Base-by-base conservation (phyloP, 2,113 vertebrate species). In the Mus spicilegus region DNA sequence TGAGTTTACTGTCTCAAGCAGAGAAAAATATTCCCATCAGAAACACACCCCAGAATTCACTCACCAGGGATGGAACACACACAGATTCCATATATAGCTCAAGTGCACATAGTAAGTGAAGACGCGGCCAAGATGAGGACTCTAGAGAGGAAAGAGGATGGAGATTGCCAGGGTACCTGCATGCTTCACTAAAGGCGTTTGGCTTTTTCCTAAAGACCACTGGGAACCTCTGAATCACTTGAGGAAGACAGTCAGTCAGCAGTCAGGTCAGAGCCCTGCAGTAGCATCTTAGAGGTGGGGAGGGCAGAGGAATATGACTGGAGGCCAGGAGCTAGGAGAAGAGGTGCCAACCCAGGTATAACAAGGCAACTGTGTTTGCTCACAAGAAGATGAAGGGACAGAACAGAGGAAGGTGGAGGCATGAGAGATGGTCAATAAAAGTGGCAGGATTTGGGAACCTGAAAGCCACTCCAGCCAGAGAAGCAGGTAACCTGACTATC, bases 141-240 rank as follows among this genome's bases (percentile, higher is more conserved):
- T 0, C 3, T 3, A 26, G 24, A 42, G 63, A 46, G n/a, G n/a
- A 16, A 65, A 22, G 69, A 86, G 65, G 13, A 16, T 28, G 26
- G 7, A 89, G 88, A 77, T 87, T 24, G 54, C 3, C 5, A 61
- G 69, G 85, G 90, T 36, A 89, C 51, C 63, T n/a, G 22, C 65
- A 5, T 7, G 39, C 65, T 20, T 14, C 8, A n/a, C 73, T 67
- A 80, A 87, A 56, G 42, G 84, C 65, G 87, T 85, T 67, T 19
- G 26, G 72, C 85, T 81, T 75, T n/a, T 81, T 81, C 87, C 87
- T 11, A 4, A 80, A 67, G 70, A 73, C 76, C 70, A 28, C 65
- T 72, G 33, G 90, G 70, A 72, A 90, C n/a, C 69, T 65, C 65
- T 46, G 95, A 93, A 73, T 88, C 96, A 77, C 72, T 89, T 76